These are phyloP conservation scores for Microtus agrestis DNA, from an alignment of 2,797 vertebrate genomes.

Conservation along the genomic window DNA sequence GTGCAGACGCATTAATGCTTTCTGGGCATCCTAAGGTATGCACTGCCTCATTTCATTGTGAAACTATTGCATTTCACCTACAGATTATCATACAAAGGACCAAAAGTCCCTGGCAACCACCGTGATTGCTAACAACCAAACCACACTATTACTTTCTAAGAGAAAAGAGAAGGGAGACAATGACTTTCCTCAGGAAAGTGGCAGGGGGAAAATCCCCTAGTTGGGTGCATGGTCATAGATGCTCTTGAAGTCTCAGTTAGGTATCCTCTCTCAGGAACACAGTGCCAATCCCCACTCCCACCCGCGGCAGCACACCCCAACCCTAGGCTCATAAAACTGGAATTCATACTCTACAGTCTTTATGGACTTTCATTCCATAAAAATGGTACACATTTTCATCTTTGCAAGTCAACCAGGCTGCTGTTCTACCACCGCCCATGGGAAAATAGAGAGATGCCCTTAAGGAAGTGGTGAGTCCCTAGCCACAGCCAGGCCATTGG, in stretches of 20 bases:
- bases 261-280: not conserved
- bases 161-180: not conserved
- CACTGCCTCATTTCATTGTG: not conserved
- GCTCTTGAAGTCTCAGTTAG: not conserved
- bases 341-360: not conserved
- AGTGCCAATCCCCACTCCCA: not conserved
- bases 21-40: not conserved
- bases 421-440: accelerated
- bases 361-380: not conserved
- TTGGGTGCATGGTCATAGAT: not conserved
- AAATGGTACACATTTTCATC: not conserved
- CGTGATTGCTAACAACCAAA: not conserved
- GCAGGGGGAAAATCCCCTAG: not conserved
- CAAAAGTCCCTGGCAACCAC: not conserved
- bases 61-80: not conserved
- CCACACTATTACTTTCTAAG: not conserved
- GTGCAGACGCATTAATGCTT: not conserved
- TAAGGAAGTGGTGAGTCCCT: not conserved
- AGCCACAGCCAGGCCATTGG: accelerated
- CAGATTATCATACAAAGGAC: not conserved
- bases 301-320: not conserved
- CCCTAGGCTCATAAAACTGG: not conserved
- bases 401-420: not conserved
- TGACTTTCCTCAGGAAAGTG: not conserved
- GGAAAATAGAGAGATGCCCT: not conserved